Evolutionary conservation across 2,888 invertebrate genomes (phyloP).

Genomic region (Chloromyia formosa): DNA sequence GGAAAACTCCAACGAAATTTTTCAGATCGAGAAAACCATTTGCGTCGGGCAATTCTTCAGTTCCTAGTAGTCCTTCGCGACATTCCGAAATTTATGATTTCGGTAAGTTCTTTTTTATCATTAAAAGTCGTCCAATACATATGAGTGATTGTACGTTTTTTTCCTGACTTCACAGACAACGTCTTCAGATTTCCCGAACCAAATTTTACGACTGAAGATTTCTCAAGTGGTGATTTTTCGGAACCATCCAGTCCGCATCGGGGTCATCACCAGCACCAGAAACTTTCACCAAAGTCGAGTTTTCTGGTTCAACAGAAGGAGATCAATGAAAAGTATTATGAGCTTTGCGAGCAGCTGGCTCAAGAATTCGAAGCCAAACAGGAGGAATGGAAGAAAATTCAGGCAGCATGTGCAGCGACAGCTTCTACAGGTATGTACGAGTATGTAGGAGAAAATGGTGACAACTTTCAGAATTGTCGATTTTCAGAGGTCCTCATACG

Average conservation of each 20-base stretch:
- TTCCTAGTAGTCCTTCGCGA: constrained; percentile 75
- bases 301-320: constrained; percentile 68
- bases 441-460: not conserved
- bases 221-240: constrained; percentile 66
- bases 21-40: constrained; percentile 71
- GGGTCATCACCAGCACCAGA: constrained; percentile 21
- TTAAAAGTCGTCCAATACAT: too few relatives aligned
- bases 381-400: constrained; percentile 69
- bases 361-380: constrained; percentile 79
- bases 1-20: constrained; percentile 58
- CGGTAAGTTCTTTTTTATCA: constrained; percentile 66
- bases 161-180: constrained; percentile 22
- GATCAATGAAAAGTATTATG: constrained; percentile 76
- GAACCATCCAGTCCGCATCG: constrained; percentile 62
- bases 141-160: too few relatives aligned
- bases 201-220: constrained; percentile 58
- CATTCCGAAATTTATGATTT: constrained; percentile 74
- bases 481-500: too few relatives aligned
- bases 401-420: constrained; percentile 53
- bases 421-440: constrained; percentile 37
- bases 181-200: constrained; percentile 36
- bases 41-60: constrained; percentile 65
- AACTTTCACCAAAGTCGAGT: constrained; percentile 56
- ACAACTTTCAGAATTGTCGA: not conserved
- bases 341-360: constrained; percentile 76